Evolutionary conservation across 2,888 invertebrate species (phyloP).

Genomic region (Parnassius apollo): DNA sequence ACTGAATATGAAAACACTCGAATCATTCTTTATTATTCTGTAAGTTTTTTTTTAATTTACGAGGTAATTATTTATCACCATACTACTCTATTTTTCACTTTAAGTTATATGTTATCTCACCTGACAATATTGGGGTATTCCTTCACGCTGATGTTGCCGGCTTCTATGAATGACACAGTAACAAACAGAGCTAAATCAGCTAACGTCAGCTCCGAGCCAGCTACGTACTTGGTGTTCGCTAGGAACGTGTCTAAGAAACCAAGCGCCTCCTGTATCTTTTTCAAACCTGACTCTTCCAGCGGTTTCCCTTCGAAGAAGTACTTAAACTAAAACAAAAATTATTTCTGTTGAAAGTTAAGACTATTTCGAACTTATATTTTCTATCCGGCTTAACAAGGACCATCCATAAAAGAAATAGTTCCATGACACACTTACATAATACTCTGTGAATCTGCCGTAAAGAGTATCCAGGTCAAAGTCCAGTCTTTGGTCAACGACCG

Average conservation of each 20-base stretch:
- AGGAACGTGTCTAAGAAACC: conserved; percentile 83
- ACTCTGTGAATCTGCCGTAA: conserved; percentile 83
- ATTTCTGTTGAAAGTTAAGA: too few species aligned
- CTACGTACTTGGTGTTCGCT: conserved; percentile 81
- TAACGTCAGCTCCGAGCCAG: conserved; percentile 84
- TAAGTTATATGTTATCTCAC: not conserved
- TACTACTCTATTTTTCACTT: not conserved
- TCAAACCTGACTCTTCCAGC: conserved; percentile 81
- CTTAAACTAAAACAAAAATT: conserved; percentile 68
- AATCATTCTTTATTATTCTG: too few species aligned
- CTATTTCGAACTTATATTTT: too few species aligned
- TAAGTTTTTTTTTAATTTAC: not conserved
- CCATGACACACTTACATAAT: conserved; percentile 79
- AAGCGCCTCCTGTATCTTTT: conserved; percentile 82
- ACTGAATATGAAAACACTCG: too few species aligned
- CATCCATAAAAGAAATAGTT: too few species aligned
- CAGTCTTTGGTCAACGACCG: conserved; percentile 86
- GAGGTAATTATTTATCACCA: not conserved
- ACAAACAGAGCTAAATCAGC: conserved; percentile 75
- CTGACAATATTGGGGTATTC: conserved; percentile 18
- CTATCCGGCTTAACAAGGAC: too few species aligned
- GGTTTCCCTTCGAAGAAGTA: conserved; percentile 81
- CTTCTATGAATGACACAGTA: conserved; percentile 14
- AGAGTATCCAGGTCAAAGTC: conserved; percentile 89
- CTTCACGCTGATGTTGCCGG: conserved; percentile 1